Evolutionary conservation across 1,140 invertebrate species (phyloP), one percentile per base, ranked within the genome.

Genomic region (Megalonaias nervosa): DNA sequence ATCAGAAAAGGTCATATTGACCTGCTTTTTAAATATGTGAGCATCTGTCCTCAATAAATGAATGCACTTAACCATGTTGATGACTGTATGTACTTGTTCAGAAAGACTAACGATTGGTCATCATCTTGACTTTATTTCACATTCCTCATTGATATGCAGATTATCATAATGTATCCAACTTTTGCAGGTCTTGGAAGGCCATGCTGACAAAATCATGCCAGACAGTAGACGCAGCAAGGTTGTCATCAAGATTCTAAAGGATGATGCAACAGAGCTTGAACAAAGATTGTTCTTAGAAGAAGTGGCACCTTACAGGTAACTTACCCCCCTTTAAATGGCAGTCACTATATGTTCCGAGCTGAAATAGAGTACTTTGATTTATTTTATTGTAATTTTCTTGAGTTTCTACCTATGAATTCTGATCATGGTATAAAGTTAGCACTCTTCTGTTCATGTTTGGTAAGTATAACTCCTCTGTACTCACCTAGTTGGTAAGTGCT

Each of bases 281-380:
- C 93, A 95, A 84, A 92, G 93, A 23, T 92, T 93, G 85, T 96
- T 95, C 84, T 90, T 96, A 3, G 93, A 95, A 80, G 95, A 96
- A 87, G 93, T 93, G 0, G 90, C 91, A 26, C 93, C 93, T 19
- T 95, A 94, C 84, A 90, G 90, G 91, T 91, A 79, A 77, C n/a
- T 67, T 55, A 48, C 38, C 11, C 1, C 38, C 6, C 38, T 11
- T 48, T 48, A 11, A 48, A 6, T 48, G 38, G 38, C 38, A 6
- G 38, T 48, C 38, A 48, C 38, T 48, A 48, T 31, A 31, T 11
- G 2, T 48, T 48, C 38, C 9, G 6, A 48, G 38, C 6, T 48
- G 38, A 11, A 48, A 48, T 11, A 48, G 6, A 6, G 38, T 48
- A 48, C 38, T 48, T 48, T 11, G 9, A 48, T 48, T 48, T 48